A percentile compares a stretch with the other conserved stretches of the same genome.
phyloP scores from a whole-genome alignment of 2,888 invertebrate species.

The Lithosia quadra region DNA sequence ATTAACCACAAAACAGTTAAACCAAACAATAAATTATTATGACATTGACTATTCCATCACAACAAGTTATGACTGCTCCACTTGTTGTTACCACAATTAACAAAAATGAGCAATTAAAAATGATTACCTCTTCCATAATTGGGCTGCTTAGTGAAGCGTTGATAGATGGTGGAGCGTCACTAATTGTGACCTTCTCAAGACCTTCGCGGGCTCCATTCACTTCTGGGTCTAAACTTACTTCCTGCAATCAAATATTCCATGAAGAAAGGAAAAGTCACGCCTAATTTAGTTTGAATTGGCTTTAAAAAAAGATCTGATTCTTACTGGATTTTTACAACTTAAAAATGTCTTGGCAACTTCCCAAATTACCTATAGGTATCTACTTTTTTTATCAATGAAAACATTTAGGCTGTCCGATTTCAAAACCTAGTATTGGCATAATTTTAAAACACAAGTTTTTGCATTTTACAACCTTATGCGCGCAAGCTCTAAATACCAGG shows the following conservation, averaged over 20 bases:
- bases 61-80: background rate
- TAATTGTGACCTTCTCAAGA: slow-evolving; percentile 71
- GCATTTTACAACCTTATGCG: no score
- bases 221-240: slow-evolving; percentile 80
- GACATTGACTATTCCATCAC: background rate
- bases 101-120: slow-evolving; percentile 17
- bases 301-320: background rate
- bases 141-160: slow-evolving; percentile 82
- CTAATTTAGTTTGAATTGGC: background rate
- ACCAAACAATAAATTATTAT: background rate
- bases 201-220: slow-evolving; percentile 78
- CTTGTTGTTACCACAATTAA: slow-evolving; percentile 6
- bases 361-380: background rate
- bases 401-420: no score
- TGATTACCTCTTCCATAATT: slow-evolving; percentile 86
- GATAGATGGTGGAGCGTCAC: slow-evolving; percentile 80
- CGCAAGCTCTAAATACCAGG: no score
- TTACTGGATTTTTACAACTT: background rate
- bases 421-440: no score
- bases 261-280: background rate
- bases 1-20: no score
- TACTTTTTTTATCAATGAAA: no score
- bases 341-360: background rate
- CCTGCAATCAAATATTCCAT: slow-evolving; percentile 62
- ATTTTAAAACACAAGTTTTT: no score